A percentile compares a stretch with the other conserved stretches of the same genome.
These are phyloP conservation scores for Hyles vespertilio DNA, from an alignment of 1,140 invertebrate species.

Conservation along the genomic window DNA sequence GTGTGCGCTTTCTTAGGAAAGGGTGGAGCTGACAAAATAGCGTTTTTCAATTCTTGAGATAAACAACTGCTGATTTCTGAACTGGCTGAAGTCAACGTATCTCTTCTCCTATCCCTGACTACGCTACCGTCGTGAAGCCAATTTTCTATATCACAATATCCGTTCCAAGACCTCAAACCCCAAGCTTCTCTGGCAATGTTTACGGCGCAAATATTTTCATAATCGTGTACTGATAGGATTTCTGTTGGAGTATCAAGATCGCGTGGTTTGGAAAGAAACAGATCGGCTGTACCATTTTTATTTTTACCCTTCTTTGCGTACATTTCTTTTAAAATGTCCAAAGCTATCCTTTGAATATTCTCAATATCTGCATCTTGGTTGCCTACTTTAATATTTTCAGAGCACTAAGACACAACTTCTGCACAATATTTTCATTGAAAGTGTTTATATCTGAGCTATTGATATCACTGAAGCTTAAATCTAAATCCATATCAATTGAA, in stretches of 20 bases:
- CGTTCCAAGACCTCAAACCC: conserved; percentile 81
- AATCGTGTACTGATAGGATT: conserved; percentile 80
- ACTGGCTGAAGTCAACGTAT: conserved; percentile 77
- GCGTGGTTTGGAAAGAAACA: conserved; percentile 48
- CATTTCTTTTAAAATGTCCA: conserved; percentile 74
- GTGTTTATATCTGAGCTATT: conserved; percentile 75
- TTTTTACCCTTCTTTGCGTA: conserved; percentile 69
- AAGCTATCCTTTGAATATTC: conserved; percentile 74
- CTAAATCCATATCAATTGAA: conserved; percentile 72
- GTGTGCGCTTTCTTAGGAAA: conserved; percentile 64
- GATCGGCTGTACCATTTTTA: conserved; percentile 43
- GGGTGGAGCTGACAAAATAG: conserved; percentile 60
- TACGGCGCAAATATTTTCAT: conserved; percentile 81
- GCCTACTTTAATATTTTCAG: conserved; percentile 74
- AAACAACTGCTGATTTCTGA: conserved; percentile 70
- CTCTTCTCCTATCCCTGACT: conserved; percentile 75
- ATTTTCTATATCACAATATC: conserved; percentile 80
- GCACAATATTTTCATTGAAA: conserved; percentile 75
- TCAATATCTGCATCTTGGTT: conserved; percentile 74
- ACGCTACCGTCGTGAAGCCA: conserved; percentile 80
- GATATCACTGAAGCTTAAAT: conserved; percentile 75
- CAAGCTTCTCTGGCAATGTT: conserved; percentile 81
- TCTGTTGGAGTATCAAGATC: conserved; percentile 77
- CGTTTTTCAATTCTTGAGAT: conserved; percentile 64
- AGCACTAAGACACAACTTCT: conserved; percentile 72